Base-by-base conservation (phyloP, 2,113 vertebrate genomes). In the Noturus placidus region DNA sequence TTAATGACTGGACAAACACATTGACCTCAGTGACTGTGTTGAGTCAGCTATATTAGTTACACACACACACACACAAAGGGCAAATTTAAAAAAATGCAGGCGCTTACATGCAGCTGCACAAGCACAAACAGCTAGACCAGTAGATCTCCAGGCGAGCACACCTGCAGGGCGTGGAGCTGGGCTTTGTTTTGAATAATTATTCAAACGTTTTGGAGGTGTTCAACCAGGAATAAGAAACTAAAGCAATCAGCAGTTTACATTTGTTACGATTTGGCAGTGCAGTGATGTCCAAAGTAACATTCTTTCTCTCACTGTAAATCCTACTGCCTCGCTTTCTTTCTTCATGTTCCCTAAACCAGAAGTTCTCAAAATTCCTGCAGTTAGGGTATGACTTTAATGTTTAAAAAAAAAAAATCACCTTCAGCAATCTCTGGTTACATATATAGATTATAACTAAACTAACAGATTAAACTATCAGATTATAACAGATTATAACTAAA, bases 21-120 rank as follows among this genome's bases (percentile, higher is more conserved):
- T n/a, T 46, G 42, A 46, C 83, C 87, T 56, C 14, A 61, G 5
- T 25, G 77, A 65, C 25, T 42, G 63, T 54, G 65, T 19, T 88
- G 72, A 76, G 50, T 74, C 35, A 82, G n/a, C 33, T 63, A 38
- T 27, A 63, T 30, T 15, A 80, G 67, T 84, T 27, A 69, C 56
- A 46, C 50, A 46, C 50, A 74, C 86, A 84, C 61, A 81, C 80
- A 79, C 59, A 78, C 86, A 69, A 35, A 25, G 56, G 7, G 27
- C 56, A 17, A 42, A 46, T 67, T 80, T 86, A 27, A 42, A 86
- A 86, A 82, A 82, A 87, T 59, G 50, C 79, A 82, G 86, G 52
- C 54, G 81, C 63, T 20, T n/a, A 72, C 78, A 57, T 35, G 30
- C 59, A 69, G 59, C 61, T 56, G 59, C 46, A 54, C 67, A 85